Conservation (phyloP, 2,797 vertebrate genomes). For the Hafferia zeledoni region DNA sequence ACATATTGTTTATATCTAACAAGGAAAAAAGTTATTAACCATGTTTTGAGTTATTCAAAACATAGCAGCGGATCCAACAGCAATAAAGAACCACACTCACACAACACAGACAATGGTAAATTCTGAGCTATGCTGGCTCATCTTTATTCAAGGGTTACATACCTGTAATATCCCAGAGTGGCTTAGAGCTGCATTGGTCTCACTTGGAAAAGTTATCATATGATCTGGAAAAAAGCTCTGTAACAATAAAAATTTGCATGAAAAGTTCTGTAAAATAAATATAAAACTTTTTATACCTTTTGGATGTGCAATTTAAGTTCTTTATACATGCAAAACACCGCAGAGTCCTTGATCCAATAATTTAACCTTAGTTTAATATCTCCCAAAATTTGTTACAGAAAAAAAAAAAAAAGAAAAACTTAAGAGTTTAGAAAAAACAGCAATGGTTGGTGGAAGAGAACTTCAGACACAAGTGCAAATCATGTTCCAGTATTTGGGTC, state of each 20-base stretch:
- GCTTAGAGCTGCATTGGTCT: slow-evolving; percentile 84
- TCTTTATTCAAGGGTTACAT: slow-evolving; percentile 31
- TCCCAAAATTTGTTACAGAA: neutral
- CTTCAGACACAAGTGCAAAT: neutral
- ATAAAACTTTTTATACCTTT: neutral
- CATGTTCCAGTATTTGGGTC: neutral
- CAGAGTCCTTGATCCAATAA: neutral
- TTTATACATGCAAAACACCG: neutral
- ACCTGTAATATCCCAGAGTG: slow-evolving; percentile 92
- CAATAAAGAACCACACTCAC: neutral
- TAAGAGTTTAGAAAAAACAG: neutral
- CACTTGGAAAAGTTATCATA: slow-evolving; percentile 91
- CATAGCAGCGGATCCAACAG: neutral
- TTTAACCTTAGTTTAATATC: neutral
- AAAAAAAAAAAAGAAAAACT: neutral
- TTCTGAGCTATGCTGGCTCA: neutral
- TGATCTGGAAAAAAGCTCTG: slow-evolving; percentile 96
- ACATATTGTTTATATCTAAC: neutral
- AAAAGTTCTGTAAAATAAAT: neutral
- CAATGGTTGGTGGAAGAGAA: neutral
- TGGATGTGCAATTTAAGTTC: neutral
- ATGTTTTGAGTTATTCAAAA: neutral
- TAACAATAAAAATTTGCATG: slow-evolving; percentile 49
- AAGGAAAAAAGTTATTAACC: neutral
- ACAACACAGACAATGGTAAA: neutral